Evolutionary conservation across 1,140 invertebrate genomes (phyloP).

Genomic region (Drosophila pallidifrons): DNA sequence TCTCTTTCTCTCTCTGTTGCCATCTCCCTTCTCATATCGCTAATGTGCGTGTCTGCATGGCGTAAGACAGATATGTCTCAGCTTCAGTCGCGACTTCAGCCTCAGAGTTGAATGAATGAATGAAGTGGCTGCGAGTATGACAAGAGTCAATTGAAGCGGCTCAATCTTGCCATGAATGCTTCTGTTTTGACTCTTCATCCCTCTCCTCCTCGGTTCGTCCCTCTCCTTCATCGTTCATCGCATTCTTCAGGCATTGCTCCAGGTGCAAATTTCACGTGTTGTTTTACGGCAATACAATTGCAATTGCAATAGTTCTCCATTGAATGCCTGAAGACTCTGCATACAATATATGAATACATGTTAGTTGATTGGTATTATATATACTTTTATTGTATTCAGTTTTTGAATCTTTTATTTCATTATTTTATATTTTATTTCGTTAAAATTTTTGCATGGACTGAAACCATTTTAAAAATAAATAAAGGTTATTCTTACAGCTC

Average conservation of each 20-base stretch:
- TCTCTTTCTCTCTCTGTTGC: not conserved
- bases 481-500: too few relatives aligned
- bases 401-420: too few relatives aligned
- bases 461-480: too few relatives aligned
- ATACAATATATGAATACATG: not conserved
- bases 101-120: slow-evolving; percentile 15
- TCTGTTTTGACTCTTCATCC: not conserved
- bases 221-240: not conserved
- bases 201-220: too few relatives aligned
- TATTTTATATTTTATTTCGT: too few relatives aligned
- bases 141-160: slow-evolving; percentile 46
- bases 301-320: slow-evolving; percentile 5
- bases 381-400: too few relatives aligned
- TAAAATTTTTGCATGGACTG: too few relatives aligned
- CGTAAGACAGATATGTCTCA: slow-evolving; percentile 30
- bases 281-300: not conserved
- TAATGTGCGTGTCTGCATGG: slow-evolving; percentile 41
- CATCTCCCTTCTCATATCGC: not conserved
- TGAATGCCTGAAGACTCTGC: not conserved
- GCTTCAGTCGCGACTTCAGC: not conserved
- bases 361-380: not conserved
- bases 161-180: slow-evolving; percentile 28
- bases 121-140: slow-evolving; percentile 36
- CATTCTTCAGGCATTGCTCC: not conserved
- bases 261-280: slow-evolving; percentile 2